Base-by-base conservation (phyloP, 2,797 vertebrate genomes). In the Rhabdomys pumilio region DNA sequence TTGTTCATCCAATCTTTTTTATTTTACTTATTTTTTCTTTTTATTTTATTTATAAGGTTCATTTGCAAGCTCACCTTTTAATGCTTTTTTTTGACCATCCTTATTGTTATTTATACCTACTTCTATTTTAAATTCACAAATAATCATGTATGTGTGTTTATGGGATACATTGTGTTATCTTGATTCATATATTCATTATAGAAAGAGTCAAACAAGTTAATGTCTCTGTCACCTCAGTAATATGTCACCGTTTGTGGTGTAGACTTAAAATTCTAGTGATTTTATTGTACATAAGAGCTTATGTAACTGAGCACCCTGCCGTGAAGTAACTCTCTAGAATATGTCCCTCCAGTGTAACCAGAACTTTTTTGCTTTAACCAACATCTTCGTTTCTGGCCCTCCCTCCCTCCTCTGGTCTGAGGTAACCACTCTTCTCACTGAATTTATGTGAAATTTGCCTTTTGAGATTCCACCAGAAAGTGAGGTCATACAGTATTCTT, bases 71-170 rank as follows among this genome's bases (percentile, higher is more conserved):
- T 79, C 47, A 41, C 77, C 1, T 92, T 89, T 34, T 63, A 29
- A 82, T 38, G 31, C 44, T n/a, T 69, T 84, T 84, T n/a, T 96
- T 88, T 88, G 57, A 22, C 24, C 57, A 69, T 84, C 65, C 59
- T 81, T 77, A 14, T 67, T 92, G 6, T 79, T 53, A 53, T 24
- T 75, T 47, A 50, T 84, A 50, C 19, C 61, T 75, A 26, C 83
- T 50, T 63, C 88, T 29, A 87, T 69, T 86, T 86, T 65, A 14
- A 65, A 72, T 86, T 80, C n/a, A 86, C 73, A 91, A 69, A 29
- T n/a, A 86, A 67, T 65, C 26, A 72, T 72, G 24, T 53, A 38
- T 67, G 24, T 72, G 20, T 80, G 53, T 20, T 61, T 81, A 59
- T 72, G 65, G 31, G 14, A 24, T 53, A 3, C 24, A 41, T 53